A percentile compares a stretch with the other conserved stretches of the same genome.
These are phyloP conservation scores for Platycnemis pennipes DNA, from an alignment of 2,888 invertebrate species.

Conservation along the genomic window DNA sequence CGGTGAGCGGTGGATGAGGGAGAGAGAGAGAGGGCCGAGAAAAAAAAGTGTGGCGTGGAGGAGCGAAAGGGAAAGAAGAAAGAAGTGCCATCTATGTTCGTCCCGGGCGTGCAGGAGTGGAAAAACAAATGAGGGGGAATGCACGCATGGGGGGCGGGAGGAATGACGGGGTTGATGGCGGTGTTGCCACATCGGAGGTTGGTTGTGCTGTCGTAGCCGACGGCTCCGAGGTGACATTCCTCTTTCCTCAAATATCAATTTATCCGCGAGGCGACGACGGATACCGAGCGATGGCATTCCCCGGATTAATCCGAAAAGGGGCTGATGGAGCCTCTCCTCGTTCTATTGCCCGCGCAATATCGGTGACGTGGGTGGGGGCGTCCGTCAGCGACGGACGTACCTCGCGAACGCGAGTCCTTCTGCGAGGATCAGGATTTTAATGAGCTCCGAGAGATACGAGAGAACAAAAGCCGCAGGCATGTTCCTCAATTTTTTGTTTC, in stretches of 20 bases:
- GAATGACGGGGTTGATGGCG: not conserved
- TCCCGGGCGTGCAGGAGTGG: not conserved
- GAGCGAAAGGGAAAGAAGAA: not conserved
- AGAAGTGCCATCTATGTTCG: not conserved
- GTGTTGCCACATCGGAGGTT: not conserved
- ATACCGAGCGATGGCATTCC: not conserved
- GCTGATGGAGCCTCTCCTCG: not conserved
- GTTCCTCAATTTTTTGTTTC: too few species aligned
- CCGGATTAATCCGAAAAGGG: not conserved
- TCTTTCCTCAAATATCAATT: not conserved
- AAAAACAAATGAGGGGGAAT: slow-evolving; percentile 27
- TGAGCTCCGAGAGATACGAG: not conserved
- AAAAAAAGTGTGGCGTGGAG: not conserved
- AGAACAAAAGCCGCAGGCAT: not conserved
- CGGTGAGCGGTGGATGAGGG: not conserved
- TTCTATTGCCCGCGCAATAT: not conserved
- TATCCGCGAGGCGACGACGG: not conserved
- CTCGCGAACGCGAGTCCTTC: not conserved
- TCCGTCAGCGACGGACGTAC: not conserved
- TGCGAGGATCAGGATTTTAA: not conserved
- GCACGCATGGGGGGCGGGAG: not conserved
- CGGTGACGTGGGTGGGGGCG: too few species aligned
- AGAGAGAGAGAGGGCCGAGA: not conserved
- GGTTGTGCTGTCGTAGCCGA: too few species aligned
- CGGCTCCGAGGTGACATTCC: not conserved